Percentiles rank a stretch among this genome's conserved stretches.
Evolutionary conservation across 2,797 vertebrate genomes (phyloP).

Genomic region (Manis crassicaudata): DNA sequence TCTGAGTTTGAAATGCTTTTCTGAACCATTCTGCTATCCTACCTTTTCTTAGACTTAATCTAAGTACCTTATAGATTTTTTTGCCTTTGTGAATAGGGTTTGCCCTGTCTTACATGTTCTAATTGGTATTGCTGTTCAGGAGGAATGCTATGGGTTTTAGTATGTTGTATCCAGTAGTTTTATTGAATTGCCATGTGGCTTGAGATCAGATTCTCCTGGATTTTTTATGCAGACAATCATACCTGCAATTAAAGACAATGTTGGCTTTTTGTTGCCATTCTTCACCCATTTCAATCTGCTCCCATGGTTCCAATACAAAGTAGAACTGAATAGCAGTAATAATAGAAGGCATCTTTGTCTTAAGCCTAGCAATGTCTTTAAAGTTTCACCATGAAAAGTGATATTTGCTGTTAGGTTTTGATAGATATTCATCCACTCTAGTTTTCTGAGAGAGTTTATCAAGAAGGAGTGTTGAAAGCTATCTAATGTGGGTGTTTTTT

Average conservation of each 20-base stretch:
- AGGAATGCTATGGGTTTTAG: neutral
- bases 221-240: neutral
- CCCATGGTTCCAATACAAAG: neutral
- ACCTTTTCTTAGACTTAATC: neutral
- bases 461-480: neutral
- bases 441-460: neutral
- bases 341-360: neutral
- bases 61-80: neutral
- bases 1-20: neutral
- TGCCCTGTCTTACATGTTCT: neutral
- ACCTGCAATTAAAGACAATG: neutral
- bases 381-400: neutral
- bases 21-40: accelerated
- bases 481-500: neutral
- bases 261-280: neutral
- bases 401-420: neutral
- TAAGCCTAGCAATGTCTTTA: neutral
- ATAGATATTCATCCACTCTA: neutral
- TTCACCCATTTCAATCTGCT: neutral
- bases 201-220: neutral
- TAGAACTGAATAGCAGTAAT: too few species aligned
- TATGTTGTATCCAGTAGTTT: neutral
- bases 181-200: neutral
- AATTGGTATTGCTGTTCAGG: neutral
- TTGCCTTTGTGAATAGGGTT: neutral